Conservation (phyloP, 1,140 invertebrate species). For the Anthonomus grandis region DNA sequence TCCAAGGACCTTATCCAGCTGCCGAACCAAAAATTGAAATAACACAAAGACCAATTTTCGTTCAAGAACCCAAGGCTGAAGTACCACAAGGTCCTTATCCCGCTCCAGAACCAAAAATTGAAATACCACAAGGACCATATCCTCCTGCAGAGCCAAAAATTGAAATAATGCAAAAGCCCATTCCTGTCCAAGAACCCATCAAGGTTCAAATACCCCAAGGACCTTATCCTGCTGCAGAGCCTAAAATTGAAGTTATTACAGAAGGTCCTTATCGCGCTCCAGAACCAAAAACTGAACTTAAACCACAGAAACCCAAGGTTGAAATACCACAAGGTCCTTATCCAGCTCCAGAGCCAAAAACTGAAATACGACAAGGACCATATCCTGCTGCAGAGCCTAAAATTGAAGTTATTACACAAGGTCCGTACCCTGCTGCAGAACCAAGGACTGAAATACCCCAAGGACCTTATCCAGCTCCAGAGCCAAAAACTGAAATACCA, state of each 20-base stretch:
- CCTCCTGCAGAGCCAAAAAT: background rate
- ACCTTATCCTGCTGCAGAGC: conserved; percentile 12
- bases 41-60: background rate
- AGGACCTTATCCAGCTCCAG: conserved; percentile 8
- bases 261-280: background rate
- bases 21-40: too few species aligned
- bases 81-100: background rate
- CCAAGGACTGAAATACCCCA: background rate
- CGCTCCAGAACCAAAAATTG: background rate
- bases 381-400: conserved; percentile 7
- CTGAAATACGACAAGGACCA: background rate
- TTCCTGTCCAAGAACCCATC: too few species aligned
- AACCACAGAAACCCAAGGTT: background rate
- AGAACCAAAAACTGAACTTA: too few species aligned
- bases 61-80: background rate
- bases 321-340: background rate
- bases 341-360: conserved; percentile 8
- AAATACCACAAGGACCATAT: background rate
- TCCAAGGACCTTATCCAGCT: background rate
- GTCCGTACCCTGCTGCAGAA: background rate
- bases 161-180: background rate
- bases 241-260: background rate
- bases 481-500: background rate
- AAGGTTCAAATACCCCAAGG: background rate
- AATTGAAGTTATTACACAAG: background rate